These are phyloP conservation scores for Pseudomyrmex concolor DNA, from an alignment of 1,140 invertebrate species.

Conservation along the genomic window DNA sequence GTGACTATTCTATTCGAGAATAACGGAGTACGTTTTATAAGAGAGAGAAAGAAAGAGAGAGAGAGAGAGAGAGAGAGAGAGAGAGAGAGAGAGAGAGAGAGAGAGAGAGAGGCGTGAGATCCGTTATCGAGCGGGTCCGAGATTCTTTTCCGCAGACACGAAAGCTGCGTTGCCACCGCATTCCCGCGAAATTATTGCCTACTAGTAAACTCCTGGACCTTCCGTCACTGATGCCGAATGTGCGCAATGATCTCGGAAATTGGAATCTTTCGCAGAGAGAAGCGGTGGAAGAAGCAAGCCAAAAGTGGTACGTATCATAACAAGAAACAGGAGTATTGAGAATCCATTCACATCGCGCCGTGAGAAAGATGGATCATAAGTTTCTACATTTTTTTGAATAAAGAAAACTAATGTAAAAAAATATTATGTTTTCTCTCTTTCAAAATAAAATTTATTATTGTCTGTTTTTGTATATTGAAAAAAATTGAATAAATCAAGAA, in stretches of 20 bases:
- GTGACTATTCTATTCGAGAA: constrained; percentile 39
- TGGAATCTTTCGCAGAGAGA: constrained; percentile 57
- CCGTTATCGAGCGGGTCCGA: constrained; percentile 43
- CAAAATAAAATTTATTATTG: too few species aligned
- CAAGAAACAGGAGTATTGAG: background rate
- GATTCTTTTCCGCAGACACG: constrained; percentile 61
- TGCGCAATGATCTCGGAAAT: constrained; percentile 70
- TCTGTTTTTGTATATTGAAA: too few species aligned
- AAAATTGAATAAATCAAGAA: too few species aligned
- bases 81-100: constrained; percentile 16
- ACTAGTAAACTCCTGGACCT: constrained; percentile 37
- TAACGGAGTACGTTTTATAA: constrained; percentile 18
- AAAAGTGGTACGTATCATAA: background rate
- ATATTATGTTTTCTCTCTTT: too few species aligned
- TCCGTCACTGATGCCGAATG: constrained; percentile 27
- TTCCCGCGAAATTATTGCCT: constrained; percentile 75
- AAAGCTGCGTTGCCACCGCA: constrained; percentile 61
- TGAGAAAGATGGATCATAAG: constrained; percentile 1
- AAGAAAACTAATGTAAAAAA: too few species aligned
- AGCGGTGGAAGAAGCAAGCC: constrained; percentile 30
- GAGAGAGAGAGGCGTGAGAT: constrained; percentile 46
- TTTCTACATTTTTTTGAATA: too few species aligned
- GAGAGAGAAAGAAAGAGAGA: background rate
- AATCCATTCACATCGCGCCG: background rate
- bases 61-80: background rate